Conservation (phyloP, 2,888 invertebrate genomes). For the Drosophila acutilabella region DNA sequence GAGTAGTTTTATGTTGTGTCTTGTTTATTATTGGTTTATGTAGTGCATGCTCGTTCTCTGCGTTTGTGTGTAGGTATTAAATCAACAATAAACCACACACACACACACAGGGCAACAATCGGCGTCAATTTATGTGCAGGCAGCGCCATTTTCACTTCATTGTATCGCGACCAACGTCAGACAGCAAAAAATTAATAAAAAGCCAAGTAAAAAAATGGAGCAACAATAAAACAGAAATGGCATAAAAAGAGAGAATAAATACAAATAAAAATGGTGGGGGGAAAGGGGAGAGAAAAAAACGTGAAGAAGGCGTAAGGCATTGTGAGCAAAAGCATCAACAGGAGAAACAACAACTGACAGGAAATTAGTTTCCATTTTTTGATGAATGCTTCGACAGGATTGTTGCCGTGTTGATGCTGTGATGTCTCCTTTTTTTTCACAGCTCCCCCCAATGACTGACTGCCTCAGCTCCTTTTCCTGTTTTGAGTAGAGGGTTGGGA, state of each 20-base stretch:
- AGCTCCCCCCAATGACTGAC: conserved; percentile 18
- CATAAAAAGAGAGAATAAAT: conserved; percentile 51
- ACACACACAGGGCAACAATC: conserved; percentile 56
- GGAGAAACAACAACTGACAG: conserved; percentile 83
- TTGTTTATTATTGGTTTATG: background rate
- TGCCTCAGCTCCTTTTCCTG: conserved; percentile 50
- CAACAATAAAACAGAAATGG: conserved; percentile 78
- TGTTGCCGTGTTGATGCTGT: conserved; percentile 65
- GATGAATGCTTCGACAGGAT: conserved; percentile 85
- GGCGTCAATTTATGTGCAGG: conserved; percentile 82
- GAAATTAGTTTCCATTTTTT: conserved; percentile 85
- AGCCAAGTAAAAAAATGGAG: conserved; percentile 76
- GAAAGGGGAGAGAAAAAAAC: conserved; percentile 44
- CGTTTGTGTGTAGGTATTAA: conserved; percentile 20
- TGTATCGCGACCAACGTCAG: conserved; percentile 80
- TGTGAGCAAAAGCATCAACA: conserved; percentile 66
- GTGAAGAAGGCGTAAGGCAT: conserved; percentile 74
- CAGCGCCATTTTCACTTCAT: conserved; percentile 81
- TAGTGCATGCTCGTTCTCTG: conserved; percentile 3
- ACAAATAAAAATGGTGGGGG: conserved; percentile 25
- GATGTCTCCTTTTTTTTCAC: conserved; percentile 45
- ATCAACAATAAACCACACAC: conserved; percentile 28
- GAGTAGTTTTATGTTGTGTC: background rate
- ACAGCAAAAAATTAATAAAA: conserved; percentile 81
- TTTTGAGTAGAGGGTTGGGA: conserved; percentile 50